Evolutionary conservation across 2,797 vertebrate species (phyloP).

Genomic region (Ceyx erithaca): DNA sequence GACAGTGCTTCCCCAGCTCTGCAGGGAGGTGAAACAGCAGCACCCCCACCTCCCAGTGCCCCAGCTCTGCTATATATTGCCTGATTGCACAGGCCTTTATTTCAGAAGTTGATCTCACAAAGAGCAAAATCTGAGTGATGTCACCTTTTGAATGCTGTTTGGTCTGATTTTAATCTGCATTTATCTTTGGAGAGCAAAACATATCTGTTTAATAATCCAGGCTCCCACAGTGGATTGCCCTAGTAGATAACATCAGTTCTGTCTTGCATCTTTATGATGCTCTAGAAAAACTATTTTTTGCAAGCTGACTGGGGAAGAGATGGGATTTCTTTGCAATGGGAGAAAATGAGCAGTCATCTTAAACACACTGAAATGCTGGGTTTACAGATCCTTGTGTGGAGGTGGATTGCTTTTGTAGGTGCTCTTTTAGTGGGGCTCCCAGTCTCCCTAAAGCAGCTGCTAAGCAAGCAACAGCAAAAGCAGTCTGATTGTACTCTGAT

Average conservation of each 20-base stretch:
- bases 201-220: neutral
- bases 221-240: neutral
- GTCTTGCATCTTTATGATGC: neutral
- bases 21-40: neutral
- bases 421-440: neutral
- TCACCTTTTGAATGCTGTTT: neutral
- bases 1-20: neutral
- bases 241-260: neutral
- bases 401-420: fast-evolving
- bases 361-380: neutral
- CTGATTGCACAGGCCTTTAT: neutral
- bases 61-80: neutral
- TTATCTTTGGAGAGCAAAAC: neutral
- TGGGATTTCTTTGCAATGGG: neutral
- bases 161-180: neutral
- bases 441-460: neutral
- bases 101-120: neutral
- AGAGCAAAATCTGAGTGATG: neutral
- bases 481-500: neutral
- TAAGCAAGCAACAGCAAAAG: neutral
- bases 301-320: neutral
- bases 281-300: neutral
- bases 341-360: neutral
- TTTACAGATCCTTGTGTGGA: neutral
- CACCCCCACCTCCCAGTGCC: neutral